Evolutionary conservation across 2,113 vertebrate species (phyloP), one percentile per base, ranked within the genome.

Genomic region (Thunnus maccoyii): DNA sequence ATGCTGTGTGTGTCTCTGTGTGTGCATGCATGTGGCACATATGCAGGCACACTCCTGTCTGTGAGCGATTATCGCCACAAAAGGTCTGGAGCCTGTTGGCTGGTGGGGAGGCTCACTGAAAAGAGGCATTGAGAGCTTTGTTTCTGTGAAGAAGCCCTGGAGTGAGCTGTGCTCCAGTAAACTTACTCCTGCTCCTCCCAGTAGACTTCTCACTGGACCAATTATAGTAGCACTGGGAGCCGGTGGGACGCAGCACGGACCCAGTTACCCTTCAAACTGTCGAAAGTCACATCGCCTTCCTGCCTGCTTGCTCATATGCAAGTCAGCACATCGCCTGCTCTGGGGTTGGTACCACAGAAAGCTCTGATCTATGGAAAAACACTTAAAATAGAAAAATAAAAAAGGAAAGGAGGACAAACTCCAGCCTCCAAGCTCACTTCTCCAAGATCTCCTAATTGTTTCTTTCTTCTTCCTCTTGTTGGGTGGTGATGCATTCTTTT

Each of bases 201-300:
- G 36, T 41, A 41, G 36, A 41, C 36, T 41, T 41, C 36, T 41
- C 36, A 41, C 36, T 41, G 36, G 36, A 41, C 36, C 36, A 41
- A 41, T 41, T 41, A 41, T 41, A 41, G 36, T 41, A 9, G 36
- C 36, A 41, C 36, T 41, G 36, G 36, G 36, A 41, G 36, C 36
- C 36, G 7, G 36, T 9, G 9, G 36, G 36, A 41, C 36, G 36
- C 56, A 61, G 65, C 18, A 13, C 25, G 16, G 25, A 66, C 64
- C 69, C 71, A 25, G 48, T 77, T 80, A 84, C 70, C 81, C 78
- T 87, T 84, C 67, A 83, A 81, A 88, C 70, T 46, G 82, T 10
- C 7, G 36, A 41, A 41, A 41, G 36, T 41, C 36, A 41, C 36
- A 6, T 6, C 36, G 36, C 36, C 36, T 41, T 41, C 36, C 36